A percentile compares a stretch with the other conserved stretches of the same genome.
These are phyloP conservation scores for Drosophila arizonae DNA, from an alignment of 1,140 invertebrate genomes.

Conservation along the genomic window DNA sequence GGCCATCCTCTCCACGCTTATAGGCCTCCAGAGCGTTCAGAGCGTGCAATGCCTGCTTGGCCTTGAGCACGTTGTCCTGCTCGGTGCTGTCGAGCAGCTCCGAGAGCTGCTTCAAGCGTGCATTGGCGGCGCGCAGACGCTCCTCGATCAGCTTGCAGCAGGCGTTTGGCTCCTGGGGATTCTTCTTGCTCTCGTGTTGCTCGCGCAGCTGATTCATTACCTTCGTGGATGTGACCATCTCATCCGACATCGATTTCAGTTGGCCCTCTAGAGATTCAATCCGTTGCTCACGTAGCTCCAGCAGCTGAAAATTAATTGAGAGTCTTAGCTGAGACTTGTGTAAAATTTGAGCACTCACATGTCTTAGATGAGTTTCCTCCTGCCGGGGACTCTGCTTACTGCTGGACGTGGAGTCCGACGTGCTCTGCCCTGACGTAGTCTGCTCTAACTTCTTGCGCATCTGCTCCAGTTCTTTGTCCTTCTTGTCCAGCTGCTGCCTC, in stretches of 20 bases:
- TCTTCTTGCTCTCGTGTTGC: constrained; percentile 53
- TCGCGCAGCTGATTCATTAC: constrained; percentile 72
- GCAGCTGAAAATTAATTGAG: constrained; percentile 37
- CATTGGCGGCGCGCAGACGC: constrained; percentile 54
- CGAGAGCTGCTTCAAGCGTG: constrained; percentile 60
- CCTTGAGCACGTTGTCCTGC: constrained; percentile 77
- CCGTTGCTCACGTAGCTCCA: constrained; percentile 64
- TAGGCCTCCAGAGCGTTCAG: constrained; percentile 71
- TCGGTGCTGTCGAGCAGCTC: constrained; percentile 76
- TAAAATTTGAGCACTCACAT: constrained; percentile 44
- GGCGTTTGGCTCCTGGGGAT: constrained; percentile 55
- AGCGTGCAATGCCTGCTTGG: constrained; percentile 76
- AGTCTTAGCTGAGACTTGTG: neutral
- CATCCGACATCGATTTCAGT: constrained; percentile 65
- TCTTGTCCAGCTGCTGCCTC: constrained; percentile 62
- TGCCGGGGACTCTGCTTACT: constrained; percentile 34
- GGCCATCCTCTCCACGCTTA: constrained; percentile 74
- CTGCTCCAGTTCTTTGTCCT: constrained; percentile 65
- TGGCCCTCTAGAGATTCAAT: constrained; percentile 73
- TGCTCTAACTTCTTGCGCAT: constrained; percentile 43
- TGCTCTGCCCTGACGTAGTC: constrained; percentile 3
- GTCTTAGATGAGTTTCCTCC: constrained; percentile 55
- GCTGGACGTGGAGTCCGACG: constrained; percentile 29
- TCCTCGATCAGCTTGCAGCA: constrained; percentile 74
- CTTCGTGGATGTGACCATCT: constrained; percentile 72